Conservation (phyloP, 1,140 invertebrate species). For the Pseudachorutes palmiensis region DNA sequence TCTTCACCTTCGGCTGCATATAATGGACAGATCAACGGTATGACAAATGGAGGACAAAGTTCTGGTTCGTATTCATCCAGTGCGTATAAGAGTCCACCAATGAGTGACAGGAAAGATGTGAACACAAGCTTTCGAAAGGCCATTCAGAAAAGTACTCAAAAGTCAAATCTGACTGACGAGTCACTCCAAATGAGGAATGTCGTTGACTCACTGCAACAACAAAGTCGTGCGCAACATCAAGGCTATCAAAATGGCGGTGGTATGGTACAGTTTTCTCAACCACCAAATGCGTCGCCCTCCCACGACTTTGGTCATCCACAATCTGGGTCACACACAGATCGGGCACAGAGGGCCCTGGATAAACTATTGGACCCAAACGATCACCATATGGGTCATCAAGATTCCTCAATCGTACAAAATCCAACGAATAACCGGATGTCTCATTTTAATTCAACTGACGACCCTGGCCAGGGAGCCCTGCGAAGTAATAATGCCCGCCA, state of each 20-base stretch:
- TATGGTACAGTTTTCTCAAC: too few species aligned
- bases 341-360: conserved; percentile 33
- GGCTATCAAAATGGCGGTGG: conserved; percentile 18
- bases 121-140: conserved; percentile 40
- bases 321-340: conserved; percentile 20
- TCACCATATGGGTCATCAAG: background rate
- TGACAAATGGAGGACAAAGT: background rate
- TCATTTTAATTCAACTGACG: background rate
- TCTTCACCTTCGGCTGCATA: background rate
- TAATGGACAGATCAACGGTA: background rate
- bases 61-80: background rate
- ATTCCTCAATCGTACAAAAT: background rate
- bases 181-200: conserved; percentile 32
- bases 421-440: background rate
- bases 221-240: background rate
- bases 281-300: background rate
- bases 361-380: conserved; percentile 18
- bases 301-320: background rate
- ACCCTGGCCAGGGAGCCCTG: background rate
- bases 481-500: too few species aligned
- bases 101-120: conserved; percentile 36
- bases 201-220: conserved; percentile 19
- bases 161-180: conserved; percentile 38
- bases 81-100: conserved; percentile 25
- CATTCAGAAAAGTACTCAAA: conserved; percentile 39